phyloP scores from a whole-genome alignment of 1,140 invertebrate genomes.

The Lepeophtheirus salmonis region DNA sequence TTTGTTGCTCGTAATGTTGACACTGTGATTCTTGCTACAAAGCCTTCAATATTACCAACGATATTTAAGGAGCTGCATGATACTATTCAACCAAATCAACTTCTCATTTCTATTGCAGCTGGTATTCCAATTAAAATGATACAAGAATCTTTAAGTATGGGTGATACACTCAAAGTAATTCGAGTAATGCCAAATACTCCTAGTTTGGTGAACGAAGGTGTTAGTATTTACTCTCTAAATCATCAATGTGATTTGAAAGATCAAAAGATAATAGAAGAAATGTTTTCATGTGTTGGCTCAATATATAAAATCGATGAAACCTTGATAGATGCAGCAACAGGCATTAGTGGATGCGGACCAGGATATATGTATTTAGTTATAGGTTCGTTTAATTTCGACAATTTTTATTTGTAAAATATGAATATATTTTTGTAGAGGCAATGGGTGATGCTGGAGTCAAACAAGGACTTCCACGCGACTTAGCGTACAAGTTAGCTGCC shows the following conservation, averaged over 20 bases:
- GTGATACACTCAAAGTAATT: slow-evolving; percentile 44
- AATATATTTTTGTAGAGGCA: slow-evolving; percentile 31
- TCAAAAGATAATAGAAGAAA: slow-evolving; percentile 22
- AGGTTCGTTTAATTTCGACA: neutral
- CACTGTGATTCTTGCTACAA: slow-evolving; percentile 70
- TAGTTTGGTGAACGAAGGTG: slow-evolving; percentile 57
- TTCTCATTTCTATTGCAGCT: slow-evolving; percentile 80
- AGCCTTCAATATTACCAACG: slow-evolving; percentile 59
- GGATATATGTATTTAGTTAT: slow-evolving; percentile 41
- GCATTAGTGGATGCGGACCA: slow-evolving; percentile 79
- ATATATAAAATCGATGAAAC: slow-evolving; percentile 71
- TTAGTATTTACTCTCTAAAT: slow-evolving; percentile 55
- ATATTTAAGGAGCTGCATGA: slow-evolving; percentile 53
- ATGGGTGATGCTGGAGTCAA: slow-evolving; percentile 40
- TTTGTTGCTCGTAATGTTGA: slow-evolving; percentile 59
- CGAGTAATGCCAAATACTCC: slow-evolving; percentile 92
- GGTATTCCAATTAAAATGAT: slow-evolving; percentile 59
- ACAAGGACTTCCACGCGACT: slow-evolving; percentile 36
- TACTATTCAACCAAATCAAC: slow-evolving; percentile 37
- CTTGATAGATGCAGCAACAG: slow-evolving; percentile 73
- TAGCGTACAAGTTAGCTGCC: slow-evolving; percentile 35
- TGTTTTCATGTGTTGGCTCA: slow-evolving; percentile 65
- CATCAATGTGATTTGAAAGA: slow-evolving; percentile 40
- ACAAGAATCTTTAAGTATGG: slow-evolving; percentile 55
- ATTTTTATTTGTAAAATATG: neutral